Percentiles rank a stretch among this genome's conserved stretches.
Conservation (phyloP, 2,797 vertebrate species). For the Eremophila alpestris region DNA sequence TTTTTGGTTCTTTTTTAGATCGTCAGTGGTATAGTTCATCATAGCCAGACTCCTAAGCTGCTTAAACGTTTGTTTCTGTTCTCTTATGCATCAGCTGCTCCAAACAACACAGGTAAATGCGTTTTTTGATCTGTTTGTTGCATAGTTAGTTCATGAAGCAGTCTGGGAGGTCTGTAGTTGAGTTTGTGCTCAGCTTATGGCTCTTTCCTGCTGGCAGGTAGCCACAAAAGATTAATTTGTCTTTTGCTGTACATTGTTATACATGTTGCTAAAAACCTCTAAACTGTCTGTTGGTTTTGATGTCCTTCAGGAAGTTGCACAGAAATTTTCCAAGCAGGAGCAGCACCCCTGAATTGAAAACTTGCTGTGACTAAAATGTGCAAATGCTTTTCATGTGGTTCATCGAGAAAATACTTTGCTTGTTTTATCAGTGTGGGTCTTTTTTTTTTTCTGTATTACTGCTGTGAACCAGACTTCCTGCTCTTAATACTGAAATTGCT, state of each 20-base stretch:
- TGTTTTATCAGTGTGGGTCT: background rate
- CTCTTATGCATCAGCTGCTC: conserved; percentile 79
- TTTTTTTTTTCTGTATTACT: background rate
- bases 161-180: background rate
- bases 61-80: conserved; percentile 88
- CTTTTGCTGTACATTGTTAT: background rate
- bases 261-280: background rate
- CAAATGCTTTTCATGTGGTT: background rate
- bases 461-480: conserved; percentile 2
- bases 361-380: background rate
- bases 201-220: background rate
- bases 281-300: background rate
- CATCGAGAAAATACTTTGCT: background rate
- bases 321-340: background rate
- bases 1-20: conserved; percentile 78
- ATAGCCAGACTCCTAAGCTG: conserved; percentile 84
- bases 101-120: conserved; percentile 65
- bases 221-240: background rate
- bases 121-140: background rate
- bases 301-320: background rate
- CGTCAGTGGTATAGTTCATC: conserved; percentile 87
- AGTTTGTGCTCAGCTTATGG: background rate
- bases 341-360: background rate
- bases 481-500: background rate
- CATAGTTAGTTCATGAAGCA: background rate